Evolutionary conservation across 2,113 vertebrate species (phyloP).

Genomic region (Microcebus murinus): DNA sequence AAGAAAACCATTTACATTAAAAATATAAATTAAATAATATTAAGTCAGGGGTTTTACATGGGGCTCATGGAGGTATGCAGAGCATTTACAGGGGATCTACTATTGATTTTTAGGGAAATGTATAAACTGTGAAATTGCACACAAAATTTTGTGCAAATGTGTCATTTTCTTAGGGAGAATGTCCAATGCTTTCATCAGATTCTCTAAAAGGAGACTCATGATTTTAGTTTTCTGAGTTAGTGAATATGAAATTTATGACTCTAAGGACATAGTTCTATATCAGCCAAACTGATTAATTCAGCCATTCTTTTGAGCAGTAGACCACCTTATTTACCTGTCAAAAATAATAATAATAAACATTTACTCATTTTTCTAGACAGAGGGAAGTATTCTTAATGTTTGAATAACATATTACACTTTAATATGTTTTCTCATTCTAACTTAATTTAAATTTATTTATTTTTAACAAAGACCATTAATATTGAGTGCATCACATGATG

Average conservation of each 20-base stretch:
- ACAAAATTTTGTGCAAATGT: background rate
- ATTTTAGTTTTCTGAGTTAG: background rate
- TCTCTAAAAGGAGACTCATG: background rate
- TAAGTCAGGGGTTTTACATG: background rate
- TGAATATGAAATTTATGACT: background rate
- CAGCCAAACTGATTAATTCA: background rate
- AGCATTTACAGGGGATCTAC: background rate
- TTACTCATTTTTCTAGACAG: background rate
- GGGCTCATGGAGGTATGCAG: fast-evolving
- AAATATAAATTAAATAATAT: background rate
- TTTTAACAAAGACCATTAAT: background rate
- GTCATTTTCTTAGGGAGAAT: background rate
- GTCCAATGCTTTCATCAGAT: background rate
- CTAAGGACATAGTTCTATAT: background rate
- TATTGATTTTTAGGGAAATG: background rate
- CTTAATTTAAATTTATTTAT: background rate
- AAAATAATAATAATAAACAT: background rate
- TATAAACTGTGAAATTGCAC: background rate
- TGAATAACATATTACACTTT: background rate
- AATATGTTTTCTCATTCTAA: background rate
- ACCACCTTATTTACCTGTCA: background rate
- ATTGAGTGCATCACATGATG: background rate
- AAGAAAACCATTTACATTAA: background rate
- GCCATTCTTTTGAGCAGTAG: background rate
- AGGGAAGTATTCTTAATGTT: background rate